Percentiles rank a stretch among this genome's conserved stretches.
These are phyloP conservation scores for Aleiodes sp. DNA, from an alignment of 1,140 invertebrate species.

Conservation along the genomic window DNA sequence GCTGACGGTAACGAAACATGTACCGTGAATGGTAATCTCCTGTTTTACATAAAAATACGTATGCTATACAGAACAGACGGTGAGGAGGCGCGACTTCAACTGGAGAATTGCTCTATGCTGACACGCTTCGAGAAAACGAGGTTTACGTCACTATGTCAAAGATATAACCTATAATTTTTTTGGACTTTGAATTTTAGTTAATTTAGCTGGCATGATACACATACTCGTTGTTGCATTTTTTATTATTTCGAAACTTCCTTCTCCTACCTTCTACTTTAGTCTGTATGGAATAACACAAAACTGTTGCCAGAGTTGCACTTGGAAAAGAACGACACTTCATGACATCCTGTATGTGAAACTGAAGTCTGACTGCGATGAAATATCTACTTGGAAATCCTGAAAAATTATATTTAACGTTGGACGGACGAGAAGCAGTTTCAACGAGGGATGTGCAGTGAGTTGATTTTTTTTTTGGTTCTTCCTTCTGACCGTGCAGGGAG, in stretches of 20 bases:
- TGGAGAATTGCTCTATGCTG: not conserved
- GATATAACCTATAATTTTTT: not conserved
- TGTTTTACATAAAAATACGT: conserved; percentile 45
- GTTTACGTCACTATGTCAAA: conserved; percentile 10
- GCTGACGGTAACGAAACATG: conserved; percentile 45
- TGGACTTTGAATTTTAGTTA: not conserved
- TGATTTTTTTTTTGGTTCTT: not conserved
- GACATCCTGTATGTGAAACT: not conserved
- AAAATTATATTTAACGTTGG: conserved; percentile 13
- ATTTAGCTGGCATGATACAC: not conserved
- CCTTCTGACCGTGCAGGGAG: not conserved
- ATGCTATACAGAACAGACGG: conserved; percentile 20
- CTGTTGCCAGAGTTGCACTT: too few species aligned
- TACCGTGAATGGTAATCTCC: conserved; percentile 42
- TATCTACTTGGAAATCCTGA: conserved; percentile 16
- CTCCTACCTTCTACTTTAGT: too few species aligned
- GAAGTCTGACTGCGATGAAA: not conserved
- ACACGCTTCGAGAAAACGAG: not conserved
- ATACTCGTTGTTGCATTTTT: not conserved
- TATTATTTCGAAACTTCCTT: too few species aligned
- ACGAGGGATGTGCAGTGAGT: not conserved
- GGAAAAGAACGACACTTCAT: not conserved
- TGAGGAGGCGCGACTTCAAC: not conserved
- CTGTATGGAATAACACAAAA: too few species aligned
- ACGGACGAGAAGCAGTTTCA: not conserved